Evolutionary conservation across 2,113 vertebrate genomes (phyloP).

Genomic region (Phalacrocorax aristotelis): DNA sequence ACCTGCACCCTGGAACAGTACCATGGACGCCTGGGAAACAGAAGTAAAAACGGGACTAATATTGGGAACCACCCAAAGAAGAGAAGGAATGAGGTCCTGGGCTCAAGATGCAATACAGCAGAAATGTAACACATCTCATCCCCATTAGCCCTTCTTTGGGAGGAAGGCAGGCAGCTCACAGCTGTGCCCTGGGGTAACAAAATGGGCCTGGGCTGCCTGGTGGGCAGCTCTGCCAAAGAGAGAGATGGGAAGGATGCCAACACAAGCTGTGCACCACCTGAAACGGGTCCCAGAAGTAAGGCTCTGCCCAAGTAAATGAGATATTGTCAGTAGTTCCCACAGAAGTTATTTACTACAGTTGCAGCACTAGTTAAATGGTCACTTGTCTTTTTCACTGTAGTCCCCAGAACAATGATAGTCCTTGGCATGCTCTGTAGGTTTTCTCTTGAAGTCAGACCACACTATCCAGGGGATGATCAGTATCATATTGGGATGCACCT

Average conservation of each 20-base stretch:
- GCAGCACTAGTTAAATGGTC: not conserved
- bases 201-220: not conserved
- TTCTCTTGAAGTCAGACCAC: not conserved
- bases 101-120: not conserved
- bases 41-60: not conserved
- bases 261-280: not conserved
- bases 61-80: not conserved
- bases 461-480: not conserved
- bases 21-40: not conserved
- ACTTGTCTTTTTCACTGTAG: not conserved
- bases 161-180: not conserved
- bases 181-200: not conserved
- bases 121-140: not conserved
- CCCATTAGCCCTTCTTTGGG: not conserved
- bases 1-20: not conserved
- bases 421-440: not conserved
- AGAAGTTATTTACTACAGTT: not conserved
- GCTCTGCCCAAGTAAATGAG: not conserved
- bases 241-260: not conserved
- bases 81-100: not conserved
- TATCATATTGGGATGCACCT: not conserved
- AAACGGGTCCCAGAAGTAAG: not conserved
- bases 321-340: not conserved
- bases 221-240: not conserved
- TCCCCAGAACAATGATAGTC: not conserved